Evolutionary conservation across 2,888 invertebrate species (phyloP), one percentile per base, ranked within the genome.

Genomic region (Drosophila cognata): DNA sequence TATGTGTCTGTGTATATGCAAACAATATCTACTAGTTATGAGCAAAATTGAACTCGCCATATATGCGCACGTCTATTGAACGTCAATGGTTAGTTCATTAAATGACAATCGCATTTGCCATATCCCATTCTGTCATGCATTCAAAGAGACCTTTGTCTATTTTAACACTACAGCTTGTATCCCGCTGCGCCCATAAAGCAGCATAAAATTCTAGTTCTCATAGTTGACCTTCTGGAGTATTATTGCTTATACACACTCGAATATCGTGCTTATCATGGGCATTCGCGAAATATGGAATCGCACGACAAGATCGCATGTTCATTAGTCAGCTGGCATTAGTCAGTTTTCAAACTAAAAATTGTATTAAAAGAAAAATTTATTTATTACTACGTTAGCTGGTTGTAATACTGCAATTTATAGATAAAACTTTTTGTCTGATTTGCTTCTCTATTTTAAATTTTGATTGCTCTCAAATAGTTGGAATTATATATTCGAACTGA

Each of bases 11-110:
- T 62, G 35, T 55, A 18, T 52, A 56, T 35, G 35, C 18, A 43
- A 66, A 57, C 67, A 64, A 71, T 61, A 38, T 64, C 25, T 52
- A 31, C 28, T 52, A 59, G 52, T 28, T 55, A 48, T 28, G 25
- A 33, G 36, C 28, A 41, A 28, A 10, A 51, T 28, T 13, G 38
- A 57, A 8, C 56, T 56, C 25, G 8, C 13, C 7, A 31, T 52
- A 8, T 56, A 25, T 33, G 55, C 25, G 53, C 38, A 56, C 35
- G 57, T 57, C 46, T 63, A 71, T 74, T 69, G 67, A 65, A 57
- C 74, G 57, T 77, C 80, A 74, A 82, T 81, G 71, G 74, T 69
- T 68, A 79, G 74, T 80, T 78, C 70, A 82, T 81, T 77, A 83
- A 79, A 83, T 75, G 63, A 82, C 80, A 85, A 77, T 75, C 61